Evolutionary conservation across 2,797 vertebrate genomes (phyloP).

Genomic region (Leuciscus waleckii): DNA sequence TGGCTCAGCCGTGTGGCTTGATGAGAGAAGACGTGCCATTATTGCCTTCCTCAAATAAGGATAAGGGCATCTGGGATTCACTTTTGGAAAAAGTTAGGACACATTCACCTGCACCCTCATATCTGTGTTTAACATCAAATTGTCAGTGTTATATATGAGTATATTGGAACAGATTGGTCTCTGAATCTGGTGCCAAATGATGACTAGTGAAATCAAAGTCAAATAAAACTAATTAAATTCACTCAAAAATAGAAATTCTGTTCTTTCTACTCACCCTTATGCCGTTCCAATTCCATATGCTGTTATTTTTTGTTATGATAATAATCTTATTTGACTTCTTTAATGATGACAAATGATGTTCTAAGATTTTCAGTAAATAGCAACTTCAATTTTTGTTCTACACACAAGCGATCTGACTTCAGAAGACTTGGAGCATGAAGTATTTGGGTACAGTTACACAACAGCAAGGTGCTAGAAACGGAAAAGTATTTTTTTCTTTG

Average conservation of each 20-base stretch:
- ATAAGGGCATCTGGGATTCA: background rate
- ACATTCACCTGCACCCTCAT: background rate
- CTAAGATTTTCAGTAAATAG: background rate
- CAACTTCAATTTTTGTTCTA: background rate
- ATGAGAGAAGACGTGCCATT: slow-evolving; percentile 13
- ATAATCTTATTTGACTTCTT: background rate
- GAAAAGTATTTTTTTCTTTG: background rate
- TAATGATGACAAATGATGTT: background rate
- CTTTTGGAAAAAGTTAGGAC: slow-evolving; percentile 6
- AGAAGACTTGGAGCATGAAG: background rate
- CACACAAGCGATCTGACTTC: background rate
- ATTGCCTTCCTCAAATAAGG: background rate
- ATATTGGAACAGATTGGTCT: background rate
- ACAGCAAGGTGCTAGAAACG: too few relatives aligned
- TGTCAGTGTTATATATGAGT: background rate
- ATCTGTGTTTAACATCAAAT: background rate
- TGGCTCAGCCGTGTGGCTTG: background rate
- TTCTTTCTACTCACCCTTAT: background rate
- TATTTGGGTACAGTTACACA: accelerated
- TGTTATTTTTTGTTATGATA: background rate
- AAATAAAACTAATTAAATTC: slow-evolving; percentile 1
- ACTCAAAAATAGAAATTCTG: background rate
- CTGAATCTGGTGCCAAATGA: background rate
- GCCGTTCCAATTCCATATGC: background rate
- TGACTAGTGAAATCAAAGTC: background rate